These are phyloP conservation scores for Zoanthus sansibaricus DNA, from an alignment of 92 coral and sea anemone genomes.

Conservation along the genomic window DNA sequence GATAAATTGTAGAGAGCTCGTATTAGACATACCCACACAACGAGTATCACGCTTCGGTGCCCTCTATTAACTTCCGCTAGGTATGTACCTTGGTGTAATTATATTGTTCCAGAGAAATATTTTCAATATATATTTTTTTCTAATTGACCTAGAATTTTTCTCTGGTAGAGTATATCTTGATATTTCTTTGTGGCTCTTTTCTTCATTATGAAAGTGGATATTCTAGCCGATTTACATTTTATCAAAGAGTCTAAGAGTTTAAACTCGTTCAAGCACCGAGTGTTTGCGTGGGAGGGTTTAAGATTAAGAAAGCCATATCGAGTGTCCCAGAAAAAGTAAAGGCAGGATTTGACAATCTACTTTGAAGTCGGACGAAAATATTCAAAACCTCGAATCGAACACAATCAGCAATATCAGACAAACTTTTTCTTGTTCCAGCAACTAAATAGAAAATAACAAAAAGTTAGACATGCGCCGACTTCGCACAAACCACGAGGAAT, in stretches of 20 bases:
- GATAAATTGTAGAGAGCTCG: not conserved
- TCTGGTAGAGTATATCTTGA: not conserved
- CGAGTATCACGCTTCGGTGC: conserved; percentile 18
- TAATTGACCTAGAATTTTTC: not conserved
- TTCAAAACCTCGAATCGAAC: not conserved
- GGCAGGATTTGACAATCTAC: not conserved
- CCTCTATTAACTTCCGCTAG: conserved; percentile 32
- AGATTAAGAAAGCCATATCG: not conserved
- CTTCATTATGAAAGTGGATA: no score
- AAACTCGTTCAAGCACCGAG: not conserved
- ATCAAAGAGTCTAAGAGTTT: not conserved
- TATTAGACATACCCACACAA: not conserved
- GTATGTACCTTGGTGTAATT: not conserved
- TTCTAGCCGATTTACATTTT: not conserved
- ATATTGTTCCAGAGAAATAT: not conserved
- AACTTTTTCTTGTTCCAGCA: not conserved
- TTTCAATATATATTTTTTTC: not conserved
- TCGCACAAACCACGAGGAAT: not conserved
- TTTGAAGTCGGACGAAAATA: not conserved
- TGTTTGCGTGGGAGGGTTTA: not conserved
- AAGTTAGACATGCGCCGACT: not conserved
- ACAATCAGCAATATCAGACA: not conserved
- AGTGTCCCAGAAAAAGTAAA: not conserved
- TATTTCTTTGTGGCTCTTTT: not conserved
- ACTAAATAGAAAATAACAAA: not conserved